Conservation (phyloP, 2,797 vertebrate genomes). For the Danio tinwini region DNA sequence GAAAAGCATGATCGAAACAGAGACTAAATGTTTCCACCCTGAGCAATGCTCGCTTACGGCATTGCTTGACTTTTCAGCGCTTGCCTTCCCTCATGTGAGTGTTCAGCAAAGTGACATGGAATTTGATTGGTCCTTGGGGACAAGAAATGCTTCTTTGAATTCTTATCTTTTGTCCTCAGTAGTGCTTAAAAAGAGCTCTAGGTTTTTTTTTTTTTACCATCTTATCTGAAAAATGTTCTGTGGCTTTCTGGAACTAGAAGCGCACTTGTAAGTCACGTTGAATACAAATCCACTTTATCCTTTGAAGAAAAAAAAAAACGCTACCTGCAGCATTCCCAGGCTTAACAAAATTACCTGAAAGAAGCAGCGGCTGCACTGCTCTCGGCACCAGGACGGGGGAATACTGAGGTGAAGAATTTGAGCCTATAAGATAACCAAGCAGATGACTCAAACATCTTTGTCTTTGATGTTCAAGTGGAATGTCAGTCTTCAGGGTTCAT, state of each 20-base stretch:
- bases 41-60: constrained; percentile 18
- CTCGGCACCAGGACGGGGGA: neutral
- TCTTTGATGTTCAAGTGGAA: constrained; percentile 16
- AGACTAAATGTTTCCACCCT: constrained; percentile 4
- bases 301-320: constrained; percentile 42
- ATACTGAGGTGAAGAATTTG: neutral
- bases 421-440: constrained; percentile 9
- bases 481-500: neutral
- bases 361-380: neutral
- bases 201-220: constrained; percentile 38
- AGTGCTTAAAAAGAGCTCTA: constrained; percentile 53
- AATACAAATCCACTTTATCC: constrained; percentile 50
- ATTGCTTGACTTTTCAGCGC: constrained; percentile 41
- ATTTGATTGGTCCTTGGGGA: constrained; percentile 53
- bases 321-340: constrained; percentile 32
- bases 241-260: constrained; percentile 35
- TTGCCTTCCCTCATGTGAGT: constrained; percentile 27
- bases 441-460: neutral
- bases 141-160: constrained; percentile 45
- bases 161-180: constrained; percentile 61
- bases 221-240: constrained; percentile 47
- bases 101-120: constrained; percentile 42
- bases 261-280: constrained; percentile 27
- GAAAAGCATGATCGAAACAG: constrained; percentile 9
- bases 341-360: constrained; percentile 18